A percentile compares a stretch with the other conserved stretches of the same genome.
Evolutionary conservation across 2,113 vertebrate genomes (phyloP).

Genomic region (Caloenas nicobarica): DNA sequence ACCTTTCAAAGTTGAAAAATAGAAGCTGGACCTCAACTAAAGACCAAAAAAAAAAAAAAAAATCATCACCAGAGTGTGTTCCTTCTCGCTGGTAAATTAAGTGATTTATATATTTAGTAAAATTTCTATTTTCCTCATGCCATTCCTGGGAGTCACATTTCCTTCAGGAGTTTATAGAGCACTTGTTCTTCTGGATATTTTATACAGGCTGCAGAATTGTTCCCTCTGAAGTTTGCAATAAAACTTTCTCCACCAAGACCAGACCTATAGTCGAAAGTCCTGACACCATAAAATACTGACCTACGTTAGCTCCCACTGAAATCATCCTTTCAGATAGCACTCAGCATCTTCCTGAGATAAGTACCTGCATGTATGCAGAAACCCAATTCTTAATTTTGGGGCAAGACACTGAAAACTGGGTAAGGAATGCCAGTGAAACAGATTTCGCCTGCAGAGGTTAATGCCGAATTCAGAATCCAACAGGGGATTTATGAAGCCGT

Average conservation of each 20-base stretch:
- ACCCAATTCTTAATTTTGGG: not conserved
- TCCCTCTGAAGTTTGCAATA: not conserved
- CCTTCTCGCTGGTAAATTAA: not conserved
- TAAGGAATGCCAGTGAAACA: not conserved
- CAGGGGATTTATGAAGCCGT: not conserved
- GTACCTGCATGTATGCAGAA: not conserved
- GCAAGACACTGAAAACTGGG: not conserved
- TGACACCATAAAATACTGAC: not conserved
- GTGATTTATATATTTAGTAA: not conserved
- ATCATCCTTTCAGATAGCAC: not conserved
- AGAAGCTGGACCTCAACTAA: not conserved
- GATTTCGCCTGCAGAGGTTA: not conserved
- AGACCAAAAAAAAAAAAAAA: not conserved
- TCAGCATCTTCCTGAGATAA: not conserved
- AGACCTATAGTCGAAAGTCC: not conserved
- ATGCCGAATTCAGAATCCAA: not conserved
- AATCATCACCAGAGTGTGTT: not conserved
- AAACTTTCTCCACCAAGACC: not conserved
- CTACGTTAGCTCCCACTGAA: not conserved
- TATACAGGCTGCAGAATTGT: not conserved
- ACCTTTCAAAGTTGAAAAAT: conserved; percentile 54
- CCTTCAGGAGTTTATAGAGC: not conserved
- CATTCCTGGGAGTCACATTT: not conserved
- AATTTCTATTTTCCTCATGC: not conserved
- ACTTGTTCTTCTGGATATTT: conserved; percentile 1